Evolutionary conservation across 2,888 invertebrate species (phyloP), one percentile per base, ranked within the genome.

Genomic region (Halictus ligatus): DNA sequence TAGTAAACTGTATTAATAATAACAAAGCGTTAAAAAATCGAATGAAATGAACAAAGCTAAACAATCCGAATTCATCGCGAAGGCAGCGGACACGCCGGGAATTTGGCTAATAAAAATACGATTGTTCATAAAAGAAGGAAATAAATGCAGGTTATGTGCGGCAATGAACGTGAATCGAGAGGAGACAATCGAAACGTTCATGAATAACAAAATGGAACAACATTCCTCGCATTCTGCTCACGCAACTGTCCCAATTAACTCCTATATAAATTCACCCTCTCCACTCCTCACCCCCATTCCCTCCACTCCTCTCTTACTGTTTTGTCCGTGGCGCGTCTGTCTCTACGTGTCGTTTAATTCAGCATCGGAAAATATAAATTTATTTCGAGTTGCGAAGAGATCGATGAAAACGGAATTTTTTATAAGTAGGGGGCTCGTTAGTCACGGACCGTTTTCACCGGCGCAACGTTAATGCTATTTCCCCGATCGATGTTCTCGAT

Each of bases 191-290:
- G 82, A 58, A 82, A 54, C 54, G 54, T 74, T 29, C 75, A n/a
- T 35, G n/a, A 82, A 58, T 74, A 46, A 74, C 50, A 58, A 48
- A 80, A 74, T 46, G 74, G 58, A 58, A 21, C 29, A 80, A 82
- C 74, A 35, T 82, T 75, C 58, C 64, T 80, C 35, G 82, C 35
- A 74, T 74, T 74, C 46, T 18, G 35, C 58, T 58, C 73, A 54
- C 67, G 74, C 73, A 69, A 75, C 58, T 46, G 10, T 29, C 73
- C 74, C 74, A 82, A 82, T 82, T 82, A 82, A 82, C 73, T 64
- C 46, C 73, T 25, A 60, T 81, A 78, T 60, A 78, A 81, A 60
- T 69, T 54, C 46, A 58, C 25, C 67, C 46, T 54, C 60, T 48
- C 67, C 60, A 18, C 67, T 58, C 69, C 35, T 35, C 54, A 15